Percentiles rank a stretch among this genome's conserved stretches.
Evolutionary conservation across 2,888 invertebrate species (phyloP).

Genomic region (Helobdella robusta): DNA sequence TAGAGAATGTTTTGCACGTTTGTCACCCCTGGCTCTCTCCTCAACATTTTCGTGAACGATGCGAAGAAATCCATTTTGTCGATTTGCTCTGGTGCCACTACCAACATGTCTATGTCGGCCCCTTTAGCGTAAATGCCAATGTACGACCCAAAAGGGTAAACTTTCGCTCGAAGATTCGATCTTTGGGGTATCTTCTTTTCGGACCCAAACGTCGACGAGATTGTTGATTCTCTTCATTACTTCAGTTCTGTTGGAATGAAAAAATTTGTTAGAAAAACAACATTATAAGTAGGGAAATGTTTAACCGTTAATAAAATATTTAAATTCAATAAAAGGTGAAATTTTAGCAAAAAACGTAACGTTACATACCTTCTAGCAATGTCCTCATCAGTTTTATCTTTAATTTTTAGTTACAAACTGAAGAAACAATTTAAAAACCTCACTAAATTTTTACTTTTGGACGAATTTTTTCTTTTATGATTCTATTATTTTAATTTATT

Average conservation of each 20-base stretch:
- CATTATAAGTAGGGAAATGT: too few species aligned
- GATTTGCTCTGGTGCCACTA: slow-evolving; percentile 92
- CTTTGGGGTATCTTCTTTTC: slow-evolving; percentile 78
- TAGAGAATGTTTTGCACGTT: slow-evolving; percentile 79
- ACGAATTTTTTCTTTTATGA: too few species aligned
- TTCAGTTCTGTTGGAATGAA: too few species aligned
- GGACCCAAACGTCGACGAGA: slow-evolving; percentile 8
- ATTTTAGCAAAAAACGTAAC: too few species aligned
- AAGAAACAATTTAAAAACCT: too few species aligned
- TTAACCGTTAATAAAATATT: too few species aligned
- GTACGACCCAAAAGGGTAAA: slow-evolving; percentile 98
- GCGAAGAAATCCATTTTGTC: slow-evolving; percentile 85
- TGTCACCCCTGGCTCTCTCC: slow-evolving; percentile 72
- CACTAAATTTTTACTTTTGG: too few species aligned
- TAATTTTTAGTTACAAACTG: slow-evolving; percentile 72
- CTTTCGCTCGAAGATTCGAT: slow-evolving; percentile 86
- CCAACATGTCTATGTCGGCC: slow-evolving; percentile 95
- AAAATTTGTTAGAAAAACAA: too few species aligned
- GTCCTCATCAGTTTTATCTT: slow-evolving; percentile 81
- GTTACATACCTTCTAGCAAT: slow-evolving; percentile 71
- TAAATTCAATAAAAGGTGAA: too few species aligned
- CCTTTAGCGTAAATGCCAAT: slow-evolving; percentile 84
- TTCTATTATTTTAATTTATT: too few species aligned
- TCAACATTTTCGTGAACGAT: slow-evolving; percentile 83
- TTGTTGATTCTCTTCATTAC: neutral